Conservation (phyloP, 2,888 invertebrate species). For the Eupithecia tripunctaria region DNA sequence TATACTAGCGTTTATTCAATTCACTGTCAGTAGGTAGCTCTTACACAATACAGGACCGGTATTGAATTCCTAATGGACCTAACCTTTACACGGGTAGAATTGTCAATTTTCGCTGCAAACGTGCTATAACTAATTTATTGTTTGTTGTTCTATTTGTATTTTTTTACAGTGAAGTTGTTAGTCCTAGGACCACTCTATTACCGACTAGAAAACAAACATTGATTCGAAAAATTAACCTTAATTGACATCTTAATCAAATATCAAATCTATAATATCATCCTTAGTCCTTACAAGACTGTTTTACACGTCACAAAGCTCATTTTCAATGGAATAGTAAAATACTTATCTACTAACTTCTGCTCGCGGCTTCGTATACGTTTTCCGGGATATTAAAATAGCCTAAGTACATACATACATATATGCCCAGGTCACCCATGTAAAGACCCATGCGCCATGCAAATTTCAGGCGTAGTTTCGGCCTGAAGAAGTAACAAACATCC, state of each 20-base stretch:
- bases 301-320: no score
- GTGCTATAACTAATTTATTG: not conserved
- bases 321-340: no score
- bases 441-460: not conserved
- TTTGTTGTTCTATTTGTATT: not conserved
- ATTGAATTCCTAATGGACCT: slow-evolving; percentile 26
- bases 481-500: not conserved
- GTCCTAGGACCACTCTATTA: not conserved
- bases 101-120: slow-evolving; percentile 17
- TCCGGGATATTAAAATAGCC: not conserved
- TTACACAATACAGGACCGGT: not conserved
- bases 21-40: not conserved
- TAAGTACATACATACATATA: no score
- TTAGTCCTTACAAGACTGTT: no score
- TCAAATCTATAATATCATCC: no score
- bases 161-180: not conserved
- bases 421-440: not conserved
- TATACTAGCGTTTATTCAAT: not conserved
- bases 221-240: not conserved
- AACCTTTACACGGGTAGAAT: slow-evolving; percentile 30
- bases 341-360: no score
- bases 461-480: not conserved
- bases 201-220: not conserved
- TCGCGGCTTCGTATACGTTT: not conserved
- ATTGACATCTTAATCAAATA: no score